Percentiles rank a stretch among this genome's conserved stretches.
These are phyloP conservation scores for Rhinichthys osculus DNA, from an alignment of 2,797 vertebrate species.

Conservation along the genomic window DNA sequence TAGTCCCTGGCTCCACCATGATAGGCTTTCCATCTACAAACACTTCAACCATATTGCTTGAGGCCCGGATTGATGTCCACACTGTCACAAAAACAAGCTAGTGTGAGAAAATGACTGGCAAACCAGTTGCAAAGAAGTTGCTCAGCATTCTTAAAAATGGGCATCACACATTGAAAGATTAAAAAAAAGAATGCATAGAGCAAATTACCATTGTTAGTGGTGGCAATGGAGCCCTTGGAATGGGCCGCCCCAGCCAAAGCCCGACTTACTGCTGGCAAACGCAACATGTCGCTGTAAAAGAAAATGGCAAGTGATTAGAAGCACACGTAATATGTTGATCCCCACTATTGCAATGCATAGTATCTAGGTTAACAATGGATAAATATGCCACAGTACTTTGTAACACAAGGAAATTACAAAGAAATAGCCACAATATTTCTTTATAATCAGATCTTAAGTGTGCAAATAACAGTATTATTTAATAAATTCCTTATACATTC, in stretches of 20 bases:
- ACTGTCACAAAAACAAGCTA: conserved; percentile 72
- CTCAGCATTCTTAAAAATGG: background rate
- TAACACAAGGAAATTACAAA: background rate
- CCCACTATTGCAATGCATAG: background rate
- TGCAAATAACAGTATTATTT: background rate
- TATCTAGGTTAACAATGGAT: conserved; percentile 15
- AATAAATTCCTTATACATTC: too few relatives aligned
- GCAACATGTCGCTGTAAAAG: conserved; percentile 78
- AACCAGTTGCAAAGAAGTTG: background rate
- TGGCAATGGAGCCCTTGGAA: conserved; percentile 71
- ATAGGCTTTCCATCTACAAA: conserved; percentile 94
- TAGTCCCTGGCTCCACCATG: conserved; percentile 93
- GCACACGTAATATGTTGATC: conserved; percentile 33
- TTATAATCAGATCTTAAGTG: background rate
- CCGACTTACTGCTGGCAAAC: conserved; percentile 77
- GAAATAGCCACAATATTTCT: background rate
- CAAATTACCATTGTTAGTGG: conserved; percentile 71
- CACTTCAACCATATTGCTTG: conserved; percentile 93
- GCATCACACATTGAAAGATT: background rate
- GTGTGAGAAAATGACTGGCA: background rate
- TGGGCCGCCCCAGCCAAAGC: conserved; percentile 75
- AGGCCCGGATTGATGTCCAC: conserved; percentile 80
- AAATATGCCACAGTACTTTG: background rate
- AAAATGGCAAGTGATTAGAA: conserved; percentile 25
- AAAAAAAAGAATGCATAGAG: background rate